Percentiles rank a stretch among this genome's conserved stretches.
phyloP scores from a whole-genome alignment of 2,113 vertebrate genomes.

The Bubo bubo region DNA sequence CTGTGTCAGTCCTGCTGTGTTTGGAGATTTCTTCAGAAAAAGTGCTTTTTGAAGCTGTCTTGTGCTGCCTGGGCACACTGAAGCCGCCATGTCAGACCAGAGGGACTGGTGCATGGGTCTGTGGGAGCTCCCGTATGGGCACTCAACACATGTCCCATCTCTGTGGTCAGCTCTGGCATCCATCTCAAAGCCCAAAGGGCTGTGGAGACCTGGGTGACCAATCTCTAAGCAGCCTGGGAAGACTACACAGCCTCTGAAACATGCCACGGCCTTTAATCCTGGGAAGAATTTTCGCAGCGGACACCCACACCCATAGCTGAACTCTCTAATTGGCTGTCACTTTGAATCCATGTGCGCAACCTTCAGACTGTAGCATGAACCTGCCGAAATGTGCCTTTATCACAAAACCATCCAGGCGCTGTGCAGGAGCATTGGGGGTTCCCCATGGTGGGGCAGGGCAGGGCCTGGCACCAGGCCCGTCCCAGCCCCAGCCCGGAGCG shows the following conservation, averaged over 20 bases:
- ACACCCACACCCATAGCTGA: background rate
- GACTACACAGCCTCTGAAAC: background rate
- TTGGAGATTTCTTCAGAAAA: background rate
- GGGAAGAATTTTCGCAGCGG: background rate
- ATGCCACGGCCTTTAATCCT: background rate
- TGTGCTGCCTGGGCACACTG: accelerated
- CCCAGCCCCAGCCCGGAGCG: background rate
- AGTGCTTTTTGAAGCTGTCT: background rate
- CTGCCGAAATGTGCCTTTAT: background rate
- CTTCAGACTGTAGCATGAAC: background rate
- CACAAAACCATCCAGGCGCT: background rate
- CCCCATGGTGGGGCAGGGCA: background rate
- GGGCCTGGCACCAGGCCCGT: background rate
- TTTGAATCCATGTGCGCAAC: background rate
- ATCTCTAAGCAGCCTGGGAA: background rate
- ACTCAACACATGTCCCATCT: background rate
- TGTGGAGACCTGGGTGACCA: background rate
- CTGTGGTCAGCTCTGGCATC: background rate
- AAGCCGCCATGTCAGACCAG: background rate
- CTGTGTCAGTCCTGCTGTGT: background rate
- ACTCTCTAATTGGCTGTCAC: background rate
- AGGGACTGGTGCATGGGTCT: accelerated
- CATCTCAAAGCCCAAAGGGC: background rate
- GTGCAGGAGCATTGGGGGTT: accelerated
- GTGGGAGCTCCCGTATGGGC: background rate